Evolutionary conservation across 2,888 invertebrate species (phyloP), one percentile per base, ranked within the genome.

Genomic region (Synanthedon tipuliformis): DNA sequence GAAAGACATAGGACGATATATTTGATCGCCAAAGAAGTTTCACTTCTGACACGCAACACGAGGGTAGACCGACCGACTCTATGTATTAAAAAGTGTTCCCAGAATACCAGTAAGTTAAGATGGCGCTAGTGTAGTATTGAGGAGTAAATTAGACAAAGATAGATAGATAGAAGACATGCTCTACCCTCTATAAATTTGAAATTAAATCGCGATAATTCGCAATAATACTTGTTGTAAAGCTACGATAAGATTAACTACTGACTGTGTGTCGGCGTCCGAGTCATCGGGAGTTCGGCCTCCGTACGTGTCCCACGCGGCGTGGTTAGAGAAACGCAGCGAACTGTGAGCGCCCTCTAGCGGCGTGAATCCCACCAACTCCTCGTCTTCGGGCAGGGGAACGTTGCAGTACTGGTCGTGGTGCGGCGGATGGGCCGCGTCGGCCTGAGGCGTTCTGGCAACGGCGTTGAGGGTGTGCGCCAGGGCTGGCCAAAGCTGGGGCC

Each of bases 401-500:
- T 34, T 34, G 2, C 34, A 34, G 34, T 34, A 34, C 2, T 34
- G 34, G 34, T 34, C 34, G 10, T 34, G 34, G 34, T 34, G 34
- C 34, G 34, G 10, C 34, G 34, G 34, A 10, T 65, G 57, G 3
- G 59, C 54, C n/a, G 58, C 87, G 34, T 34, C 34, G 2, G 34
- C 81, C 56, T 72, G 69, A 55, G 88, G 68, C 52, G 73, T 81
- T 55, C 69, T 75, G 61, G 91, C 91, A 51, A 94, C 82, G 57
- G 88, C 89, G 75, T 92, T 94, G 61, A 94, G 82, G n/a, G 93
- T 77, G 72, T 92, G 92, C 63, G 93, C 93, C 52, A 94, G 82
- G 69, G 94, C 93, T 8, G 92, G 92, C 95, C 95, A 95, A 67
- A 95, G 91, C 75, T 93, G 92, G 50, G 91, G 87, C 51, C 90